Base-by-base conservation (phyloP, 2,113 vertebrate genomes). In the Myotis lucifugus region DNA sequence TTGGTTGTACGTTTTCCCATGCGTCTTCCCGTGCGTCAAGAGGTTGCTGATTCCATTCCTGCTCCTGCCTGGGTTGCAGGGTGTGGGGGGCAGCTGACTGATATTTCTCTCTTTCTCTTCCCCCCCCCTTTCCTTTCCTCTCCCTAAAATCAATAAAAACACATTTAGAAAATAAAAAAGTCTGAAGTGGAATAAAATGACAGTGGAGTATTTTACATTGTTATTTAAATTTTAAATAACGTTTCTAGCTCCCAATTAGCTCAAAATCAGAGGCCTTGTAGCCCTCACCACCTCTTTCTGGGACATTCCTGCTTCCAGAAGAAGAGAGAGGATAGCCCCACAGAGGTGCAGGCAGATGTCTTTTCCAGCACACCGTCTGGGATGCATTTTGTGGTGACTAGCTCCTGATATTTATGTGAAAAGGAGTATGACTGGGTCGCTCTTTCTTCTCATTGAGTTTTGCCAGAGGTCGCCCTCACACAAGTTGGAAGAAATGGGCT, bases 351-450 rank as follows among this genome's bases (percentile, higher is more conserved):
- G 81, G 21, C 37, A 59, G 90, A 83, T 88, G 37, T 54, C 5
- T 93, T 96, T 94, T 74, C 78, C 77, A 88, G 76, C 42, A 8
- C 50, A n/a, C 19, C 2, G 74, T 91, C 92, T 89, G 77, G 79
- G 79, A 56, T 2, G 6, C 12, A 10, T 83, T n/a, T 76, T 29
- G 50, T 29, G 50, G 61, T 89, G 88, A 85, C 25, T 34, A 9
- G 32, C 32, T 93, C 19, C 89, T 92, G 91, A 74, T 83, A 84
- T 91, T 97, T 94, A 88, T 85, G 94, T 96, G 91, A 88, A 95
- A 77, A 93, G 52, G 64, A 37, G 8, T 81, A 27, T 34, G 78
- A 73, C 74, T 79, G 34, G 50, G 19, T 77, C 7, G 12, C 37
- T 89, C 73, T 81, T 74, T 83, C 37, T 93, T 95, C 59, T 94